Percentiles rank a stretch among this genome's conserved stretches.
Evolutionary conservation across 2,113 vertebrate species (phyloP).

Genomic region (Galeopterus variegatus): DNA sequence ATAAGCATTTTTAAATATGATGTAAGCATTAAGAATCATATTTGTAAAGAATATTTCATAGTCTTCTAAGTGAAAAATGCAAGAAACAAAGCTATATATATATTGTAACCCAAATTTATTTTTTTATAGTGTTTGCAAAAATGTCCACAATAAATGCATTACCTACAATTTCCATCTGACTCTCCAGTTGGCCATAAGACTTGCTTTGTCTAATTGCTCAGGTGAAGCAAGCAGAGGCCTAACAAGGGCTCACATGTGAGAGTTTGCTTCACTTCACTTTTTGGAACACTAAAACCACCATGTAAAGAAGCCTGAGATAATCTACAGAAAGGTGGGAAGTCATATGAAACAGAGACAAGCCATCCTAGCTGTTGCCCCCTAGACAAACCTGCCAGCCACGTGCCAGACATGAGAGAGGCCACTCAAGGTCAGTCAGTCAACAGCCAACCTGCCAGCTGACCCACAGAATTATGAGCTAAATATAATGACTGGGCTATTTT

Average conservation of each 20-base stretch:
- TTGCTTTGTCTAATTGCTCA: not conserved
- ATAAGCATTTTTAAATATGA: not conserved
- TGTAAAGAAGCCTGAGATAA: not conserved
- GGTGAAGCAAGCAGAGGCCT: not conserved
- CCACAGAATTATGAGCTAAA: not conserved
- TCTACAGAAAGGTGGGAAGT: not conserved
- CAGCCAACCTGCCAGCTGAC: not conserved
- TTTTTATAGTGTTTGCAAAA: not conserved
- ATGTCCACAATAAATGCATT: not conserved
- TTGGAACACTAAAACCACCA: not conserved
- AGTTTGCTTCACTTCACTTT: not conserved
- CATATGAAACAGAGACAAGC: not conserved
- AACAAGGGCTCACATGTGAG: not conserved
- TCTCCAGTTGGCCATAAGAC: not conserved
- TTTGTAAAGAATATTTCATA: slow-evolving; percentile 5
- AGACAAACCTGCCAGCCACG: not conserved
- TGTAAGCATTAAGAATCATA: not conserved
- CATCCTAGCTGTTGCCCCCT: too few relatives aligned
- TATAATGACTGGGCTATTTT: not conserved
- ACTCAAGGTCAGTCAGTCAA: not conserved
- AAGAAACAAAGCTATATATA: not conserved
- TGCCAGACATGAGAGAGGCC: not conserved
- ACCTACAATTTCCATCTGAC: not conserved
- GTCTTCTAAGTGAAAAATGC: not conserved
- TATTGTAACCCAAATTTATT: not conserved